A percentile compares a stretch with the other conserved stretches of the same genome.
Evolutionary conservation across 2,113 vertebrate genomes (phyloP).

Genomic region (Malurus elegans): DNA sequence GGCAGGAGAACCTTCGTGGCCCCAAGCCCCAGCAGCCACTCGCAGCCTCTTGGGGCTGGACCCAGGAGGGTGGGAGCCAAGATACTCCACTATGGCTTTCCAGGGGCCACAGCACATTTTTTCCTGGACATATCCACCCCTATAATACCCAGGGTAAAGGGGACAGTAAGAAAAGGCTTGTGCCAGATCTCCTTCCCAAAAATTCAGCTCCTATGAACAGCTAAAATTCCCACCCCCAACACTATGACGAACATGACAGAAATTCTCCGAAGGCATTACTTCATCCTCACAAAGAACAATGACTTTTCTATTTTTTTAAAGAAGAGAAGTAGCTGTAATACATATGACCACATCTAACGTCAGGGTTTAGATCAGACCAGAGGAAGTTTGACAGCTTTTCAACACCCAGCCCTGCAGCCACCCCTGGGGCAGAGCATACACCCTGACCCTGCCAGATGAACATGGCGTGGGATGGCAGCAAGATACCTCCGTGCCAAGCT

Average conservation of each 20-base stretch:
- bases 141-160: not conserved
- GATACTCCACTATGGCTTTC: not conserved
- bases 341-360: not conserved
- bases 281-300: not conserved
- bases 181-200: not conserved
- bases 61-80: accelerated
- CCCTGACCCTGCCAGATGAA: not conserved
- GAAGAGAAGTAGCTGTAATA: not conserved
- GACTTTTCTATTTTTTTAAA: not conserved
- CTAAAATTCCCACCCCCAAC: not conserved
- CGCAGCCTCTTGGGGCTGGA: accelerated
- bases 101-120: not conserved
- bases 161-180: not conserved
- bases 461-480: not conserved
- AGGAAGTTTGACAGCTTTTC: not conserved
- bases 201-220: not conserved
- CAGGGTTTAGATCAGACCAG: not conserved
- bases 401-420: accelerated
- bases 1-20: accelerated
- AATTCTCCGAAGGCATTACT: constrained; percentile 1
- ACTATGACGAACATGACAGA: not conserved
- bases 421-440: not conserved
- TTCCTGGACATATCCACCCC: not conserved
- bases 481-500: not conserved
- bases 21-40: not conserved